Percentiles rank a stretch among this genome's conserved stretches.
These are phyloP conservation scores for Melinaea marsaeus DNA, from an alignment of 2,888 invertebrate genomes.

Conservation along the genomic window DNA sequence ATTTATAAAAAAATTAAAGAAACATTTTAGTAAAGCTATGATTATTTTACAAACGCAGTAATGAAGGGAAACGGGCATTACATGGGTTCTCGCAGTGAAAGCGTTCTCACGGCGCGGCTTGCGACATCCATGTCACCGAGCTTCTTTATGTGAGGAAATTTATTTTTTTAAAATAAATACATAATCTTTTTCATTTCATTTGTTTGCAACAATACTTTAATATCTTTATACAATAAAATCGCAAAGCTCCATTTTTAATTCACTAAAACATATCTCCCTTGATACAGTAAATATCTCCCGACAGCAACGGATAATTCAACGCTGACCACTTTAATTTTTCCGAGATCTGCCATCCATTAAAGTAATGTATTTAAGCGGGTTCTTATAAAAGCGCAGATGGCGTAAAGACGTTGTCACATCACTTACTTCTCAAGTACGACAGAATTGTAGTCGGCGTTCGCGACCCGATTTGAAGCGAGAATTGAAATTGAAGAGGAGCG, in stretches of 20 bases:
- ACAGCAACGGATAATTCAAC: constrained; percentile 23
- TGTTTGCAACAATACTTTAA: too few species aligned
- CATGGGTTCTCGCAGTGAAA: constrained; percentile 47
- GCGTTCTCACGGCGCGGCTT: constrained; percentile 57
- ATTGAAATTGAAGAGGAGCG: neutral
- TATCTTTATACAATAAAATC: too few species aligned
- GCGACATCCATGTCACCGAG: constrained; percentile 5
- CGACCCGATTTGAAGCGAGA: neutral
- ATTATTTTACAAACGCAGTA: constrained; percentile 4
- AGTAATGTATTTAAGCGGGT: constrained; percentile 35
- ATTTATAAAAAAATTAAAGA: too few species aligned
- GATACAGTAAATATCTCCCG: constrained; percentile 14
- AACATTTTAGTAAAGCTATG: neutral
- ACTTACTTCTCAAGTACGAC: neutral
- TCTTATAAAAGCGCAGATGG: constrained; percentile 21
- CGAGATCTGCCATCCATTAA: constrained; percentile 34
- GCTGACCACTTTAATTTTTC: constrained; percentile 32
- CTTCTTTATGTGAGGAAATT: too few species aligned
- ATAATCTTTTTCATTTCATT: too few species aligned
- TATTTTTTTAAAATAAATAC: too few species aligned
- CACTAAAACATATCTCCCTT: neutral
- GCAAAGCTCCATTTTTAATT: neutral
- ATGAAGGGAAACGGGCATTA: constrained; percentile 10
- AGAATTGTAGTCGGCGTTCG: neutral
- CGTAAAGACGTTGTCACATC: constrained; percentile 19